A percentile compares a stretch with the other conserved stretches of the same genome.
These are phyloP conservation scores for Drosophila prostipennis DNA, from an alignment of 2,888 invertebrate species.

Conservation along the genomic window DNA sequence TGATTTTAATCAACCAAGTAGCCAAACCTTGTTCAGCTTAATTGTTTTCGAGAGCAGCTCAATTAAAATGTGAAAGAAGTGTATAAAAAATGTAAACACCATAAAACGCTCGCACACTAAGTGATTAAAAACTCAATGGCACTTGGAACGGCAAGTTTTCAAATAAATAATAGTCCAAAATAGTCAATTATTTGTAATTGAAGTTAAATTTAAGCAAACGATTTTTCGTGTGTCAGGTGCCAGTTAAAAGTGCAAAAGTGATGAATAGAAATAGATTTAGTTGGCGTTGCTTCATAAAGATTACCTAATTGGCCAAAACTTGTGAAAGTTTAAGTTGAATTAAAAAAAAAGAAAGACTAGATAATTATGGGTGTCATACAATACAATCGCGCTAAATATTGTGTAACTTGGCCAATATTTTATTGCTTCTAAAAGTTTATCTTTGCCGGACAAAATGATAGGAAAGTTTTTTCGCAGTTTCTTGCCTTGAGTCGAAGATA, in stretches of 20 bases:
- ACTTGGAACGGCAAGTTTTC: background rate
- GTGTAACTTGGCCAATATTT: background rate
- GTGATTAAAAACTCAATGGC: background rate
- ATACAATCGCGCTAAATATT: no score
- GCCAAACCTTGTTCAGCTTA: slow-evolving; percentile 1
- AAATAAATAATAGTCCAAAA: background rate
- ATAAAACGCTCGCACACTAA: background rate
- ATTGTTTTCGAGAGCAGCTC: background rate
- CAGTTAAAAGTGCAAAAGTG: background rate
- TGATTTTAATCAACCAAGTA: background rate
- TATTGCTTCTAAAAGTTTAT: background rate
- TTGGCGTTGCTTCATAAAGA: background rate
- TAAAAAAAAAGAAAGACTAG: no score
- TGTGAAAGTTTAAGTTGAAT: background rate
- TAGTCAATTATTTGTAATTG: background rate
- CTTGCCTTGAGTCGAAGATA: background rate
- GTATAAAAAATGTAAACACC: background rate
- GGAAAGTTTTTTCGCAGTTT: background rate
- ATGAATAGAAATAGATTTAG: background rate
- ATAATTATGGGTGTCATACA: no score
- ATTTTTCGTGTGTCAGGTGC: background rate
- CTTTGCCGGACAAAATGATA: background rate
- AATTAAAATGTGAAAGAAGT: background rate
- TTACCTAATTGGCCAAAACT: background rate
- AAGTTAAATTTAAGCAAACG: no score